Percentiles rank a stretch among this genome's conserved stretches.
phyloP scores from a whole-genome alignment of 2,797 vertebrate species.

The Glossophaga mutica region DNA sequence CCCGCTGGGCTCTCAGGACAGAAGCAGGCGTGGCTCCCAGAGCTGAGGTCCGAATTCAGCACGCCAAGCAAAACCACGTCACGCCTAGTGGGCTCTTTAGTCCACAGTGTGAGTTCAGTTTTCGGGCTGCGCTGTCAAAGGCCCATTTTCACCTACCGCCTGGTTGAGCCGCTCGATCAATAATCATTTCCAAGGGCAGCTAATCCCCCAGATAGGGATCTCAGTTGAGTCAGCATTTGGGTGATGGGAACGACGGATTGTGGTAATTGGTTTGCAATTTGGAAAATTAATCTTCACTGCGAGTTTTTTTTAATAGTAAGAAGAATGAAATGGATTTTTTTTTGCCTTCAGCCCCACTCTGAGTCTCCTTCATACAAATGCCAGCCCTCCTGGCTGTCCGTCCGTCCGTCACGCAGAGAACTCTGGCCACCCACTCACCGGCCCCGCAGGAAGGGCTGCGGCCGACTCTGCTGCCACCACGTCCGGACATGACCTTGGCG shows the following conservation, averaged over 20 bases:
- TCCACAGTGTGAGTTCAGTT: conserved; percentile 59
- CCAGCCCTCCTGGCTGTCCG: background rate
- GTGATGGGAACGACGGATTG: conserved; percentile 48
- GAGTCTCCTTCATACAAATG: background rate
- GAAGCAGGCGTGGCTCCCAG: background rate
- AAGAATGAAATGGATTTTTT: background rate
- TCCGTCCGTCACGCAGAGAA: conserved; percentile 56
- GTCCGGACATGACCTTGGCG: conserved; percentile 62
- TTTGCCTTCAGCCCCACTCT: background rate
- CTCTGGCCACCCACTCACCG: conserved; percentile 54
- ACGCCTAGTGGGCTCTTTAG: conserved; percentile 52
- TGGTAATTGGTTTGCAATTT: conserved; percentile 61
- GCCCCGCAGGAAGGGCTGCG: conserved; percentile 71
- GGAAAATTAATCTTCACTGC: conserved; percentile 59
- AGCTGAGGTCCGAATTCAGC: conserved; percentile 48
- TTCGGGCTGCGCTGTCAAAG: conserved; percentile 64
- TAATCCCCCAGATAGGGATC: conserved; percentile 59
- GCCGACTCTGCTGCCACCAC: conserved; percentile 59
- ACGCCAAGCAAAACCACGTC: conserved; percentile 43
- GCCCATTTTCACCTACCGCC: conserved; percentile 61
- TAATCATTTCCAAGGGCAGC: conserved; percentile 69
- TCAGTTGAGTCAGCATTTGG: conserved; percentile 67
- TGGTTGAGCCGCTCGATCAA: conserved; percentile 66
- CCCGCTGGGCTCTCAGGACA: background rate
- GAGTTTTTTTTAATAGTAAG: conserved; percentile 10